A percentile compares a stretch with the other conserved stretches of the same genome.
Evolutionary conservation across 2,113 vertebrate genomes (phyloP).

Genomic region (Turdus rufiventris): DNA sequence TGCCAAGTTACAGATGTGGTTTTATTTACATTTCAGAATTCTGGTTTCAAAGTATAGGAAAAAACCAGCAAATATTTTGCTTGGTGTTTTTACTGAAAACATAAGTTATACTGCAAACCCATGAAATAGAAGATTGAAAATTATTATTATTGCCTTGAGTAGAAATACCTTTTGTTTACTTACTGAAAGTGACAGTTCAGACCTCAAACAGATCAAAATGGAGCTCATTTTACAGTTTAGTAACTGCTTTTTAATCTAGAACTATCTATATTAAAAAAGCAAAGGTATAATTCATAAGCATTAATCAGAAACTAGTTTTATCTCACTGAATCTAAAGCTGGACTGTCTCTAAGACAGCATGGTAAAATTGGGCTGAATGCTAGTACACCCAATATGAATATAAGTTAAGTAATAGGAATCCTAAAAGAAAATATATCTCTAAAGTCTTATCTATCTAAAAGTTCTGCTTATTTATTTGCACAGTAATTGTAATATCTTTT

Average conservation of each 20-base stretch:
- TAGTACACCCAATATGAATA: neutral
- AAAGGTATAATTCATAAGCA: neutral
- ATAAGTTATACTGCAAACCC: neutral
- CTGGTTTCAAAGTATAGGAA: neutral
- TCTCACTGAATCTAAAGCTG: neutral
- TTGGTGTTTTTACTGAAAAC: neutral
- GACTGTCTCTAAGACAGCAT: neutral
- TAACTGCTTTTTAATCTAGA: neutral
- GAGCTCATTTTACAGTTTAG: neutral
- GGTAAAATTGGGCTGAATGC: neutral
- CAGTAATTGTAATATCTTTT: neutral
- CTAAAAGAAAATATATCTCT: neutral
- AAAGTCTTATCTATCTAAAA: neutral
- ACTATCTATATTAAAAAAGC: neutral
- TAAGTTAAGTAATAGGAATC: neutral
- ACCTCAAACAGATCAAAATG: neutral
- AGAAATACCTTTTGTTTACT: neutral
- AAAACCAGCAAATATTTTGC: neutral
- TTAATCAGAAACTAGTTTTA: neutral
- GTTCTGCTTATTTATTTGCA: neutral
- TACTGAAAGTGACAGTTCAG: neutral
- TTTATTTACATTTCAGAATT: neutral
- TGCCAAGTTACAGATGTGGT: neutral
- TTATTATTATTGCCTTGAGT: neutral
- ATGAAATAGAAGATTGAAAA: neutral